Conservation (phyloP, 2,888 invertebrate species). For the Stenoptilia bipunctidactyla region DNA sequence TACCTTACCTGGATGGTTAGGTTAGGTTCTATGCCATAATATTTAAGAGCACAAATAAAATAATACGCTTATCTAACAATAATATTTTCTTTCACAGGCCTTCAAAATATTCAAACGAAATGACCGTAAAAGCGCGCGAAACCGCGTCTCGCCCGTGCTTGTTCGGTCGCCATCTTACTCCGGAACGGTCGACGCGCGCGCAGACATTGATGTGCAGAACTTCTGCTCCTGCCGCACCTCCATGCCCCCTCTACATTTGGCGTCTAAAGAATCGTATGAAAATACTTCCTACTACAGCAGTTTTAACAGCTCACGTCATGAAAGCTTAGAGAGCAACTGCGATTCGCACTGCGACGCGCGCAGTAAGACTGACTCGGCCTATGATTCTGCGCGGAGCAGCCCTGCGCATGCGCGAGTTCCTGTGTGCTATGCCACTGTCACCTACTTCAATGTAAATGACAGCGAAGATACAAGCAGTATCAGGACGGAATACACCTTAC, state of each 20-base stretch:
- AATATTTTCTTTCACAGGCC: slow-evolving; percentile 37
- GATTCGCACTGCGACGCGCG: slow-evolving; percentile 28
- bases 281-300: slow-evolving; percentile 39
- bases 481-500: slow-evolving; percentile 52
- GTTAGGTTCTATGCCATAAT: too few species aligned
- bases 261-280: slow-evolving; percentile 33
- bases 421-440: slow-evolving; percentile 54
- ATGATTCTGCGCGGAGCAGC: slow-evolving; percentile 51
- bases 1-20: too few species aligned
- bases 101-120: slow-evolving; percentile 58
- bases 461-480: slow-evolving; percentile 61
- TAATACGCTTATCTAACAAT: too few species aligned
- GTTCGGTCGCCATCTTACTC: slow-evolving; percentile 49
- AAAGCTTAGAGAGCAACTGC: slow-evolving; percentile 39
- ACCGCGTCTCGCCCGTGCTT: slow-evolving; percentile 48
- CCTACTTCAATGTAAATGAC: slow-evolving; percentile 57
- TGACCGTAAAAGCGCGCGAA: slow-evolving; percentile 40
- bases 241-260: slow-evolving; percentile 27
- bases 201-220: slow-evolving; percentile 48
- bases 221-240: slow-evolving; percentile 56
- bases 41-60: too few species aligned
- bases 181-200: slow-evolving; percentile 54
- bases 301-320: slow-evolving; percentile 45
- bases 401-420: slow-evolving; percentile 32
- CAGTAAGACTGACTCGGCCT: slow-evolving; percentile 49